Percentiles rank a stretch among this genome's conserved stretches.
These are phyloP conservation scores for Orchesella cincta DNA, from an alignment of 1,140 invertebrate genomes.

Conservation along the genomic window DNA sequence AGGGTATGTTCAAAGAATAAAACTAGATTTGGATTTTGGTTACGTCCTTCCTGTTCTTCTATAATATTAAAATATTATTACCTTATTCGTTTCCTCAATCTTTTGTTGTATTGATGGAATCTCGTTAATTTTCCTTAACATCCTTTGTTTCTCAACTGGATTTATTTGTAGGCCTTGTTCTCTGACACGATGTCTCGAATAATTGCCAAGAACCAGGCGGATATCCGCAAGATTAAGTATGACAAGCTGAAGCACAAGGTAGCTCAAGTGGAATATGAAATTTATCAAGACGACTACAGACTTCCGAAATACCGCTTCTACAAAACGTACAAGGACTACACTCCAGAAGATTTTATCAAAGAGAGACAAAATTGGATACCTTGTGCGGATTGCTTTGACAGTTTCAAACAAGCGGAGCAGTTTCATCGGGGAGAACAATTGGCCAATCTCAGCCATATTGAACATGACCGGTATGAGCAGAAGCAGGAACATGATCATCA, in stretches of 20 bases:
- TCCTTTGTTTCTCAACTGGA: not conserved
- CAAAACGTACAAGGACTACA: not conserved
- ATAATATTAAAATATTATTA: too few species aligned
- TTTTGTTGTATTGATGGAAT: not conserved
- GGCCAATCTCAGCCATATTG: not conserved
- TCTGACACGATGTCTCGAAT: not conserved
- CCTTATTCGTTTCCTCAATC: too few species aligned
- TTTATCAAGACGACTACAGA: conserved; percentile 24
- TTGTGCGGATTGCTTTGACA: conserved; percentile 9
- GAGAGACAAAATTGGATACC: not conserved
- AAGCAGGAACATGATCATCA: not conserved
- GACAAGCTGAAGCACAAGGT: conserved; percentile 4
- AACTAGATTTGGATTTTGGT: not conserved
- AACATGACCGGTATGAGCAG: not conserved
- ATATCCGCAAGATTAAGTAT: not conserved
- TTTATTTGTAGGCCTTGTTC: not conserved
- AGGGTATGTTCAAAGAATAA: not conserved
- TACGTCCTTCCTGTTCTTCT: not conserved
- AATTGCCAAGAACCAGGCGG: conserved; percentile 8
- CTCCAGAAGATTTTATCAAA: not conserved
- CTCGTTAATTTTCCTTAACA: not conserved
- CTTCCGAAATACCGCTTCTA: conserved; percentile 5
- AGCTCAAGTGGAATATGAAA: conserved; percentile 14
- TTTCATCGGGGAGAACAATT: not conserved
- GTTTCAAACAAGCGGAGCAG: not conserved